Evolutionary conservation across 2,888 invertebrate genomes (phyloP).

Genomic region (Tetanocera ferruginea): DNA sequence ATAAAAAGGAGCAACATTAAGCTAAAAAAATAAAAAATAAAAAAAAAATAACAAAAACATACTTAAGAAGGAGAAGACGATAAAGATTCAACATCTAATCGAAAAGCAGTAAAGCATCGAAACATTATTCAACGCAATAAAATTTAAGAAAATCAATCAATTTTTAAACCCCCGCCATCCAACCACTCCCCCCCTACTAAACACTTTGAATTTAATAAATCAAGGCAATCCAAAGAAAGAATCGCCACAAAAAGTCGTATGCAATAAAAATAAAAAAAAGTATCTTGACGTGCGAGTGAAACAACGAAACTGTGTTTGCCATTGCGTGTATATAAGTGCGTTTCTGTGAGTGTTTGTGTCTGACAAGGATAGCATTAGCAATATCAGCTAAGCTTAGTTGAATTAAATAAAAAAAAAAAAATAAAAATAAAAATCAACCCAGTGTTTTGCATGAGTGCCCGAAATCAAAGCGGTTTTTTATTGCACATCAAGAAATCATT

Average conservation of each 20-base stretch:
- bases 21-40: conserved; percentile 12
- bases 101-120: neutral
- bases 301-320: neutral
- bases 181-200: neutral
- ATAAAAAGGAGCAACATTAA: neutral
- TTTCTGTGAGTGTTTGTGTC: neutral
- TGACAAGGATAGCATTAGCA: neutral
- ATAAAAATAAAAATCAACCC: neutral
- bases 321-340: neutral
- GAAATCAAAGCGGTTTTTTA: conserved; percentile 61
- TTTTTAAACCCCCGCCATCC: neutral
- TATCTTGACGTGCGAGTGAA: neutral
- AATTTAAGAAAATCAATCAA: conserved; percentile 25
- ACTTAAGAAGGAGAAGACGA: neutral
- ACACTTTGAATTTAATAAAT: neutral
- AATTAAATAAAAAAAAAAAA: neutral
- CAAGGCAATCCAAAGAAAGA: neutral
- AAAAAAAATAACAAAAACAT: neutral
- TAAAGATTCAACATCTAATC: neutral
- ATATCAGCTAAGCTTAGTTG: neutral
- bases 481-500: conserved; percentile 67
- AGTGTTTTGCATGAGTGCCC: conserved; percentile 67
- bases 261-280: neutral
- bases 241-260: neutral
- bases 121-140: neutral